Evolutionary conservation across 2,888 invertebrate species (phyloP).

Genomic region (Rhagonycha lutea): DNA sequence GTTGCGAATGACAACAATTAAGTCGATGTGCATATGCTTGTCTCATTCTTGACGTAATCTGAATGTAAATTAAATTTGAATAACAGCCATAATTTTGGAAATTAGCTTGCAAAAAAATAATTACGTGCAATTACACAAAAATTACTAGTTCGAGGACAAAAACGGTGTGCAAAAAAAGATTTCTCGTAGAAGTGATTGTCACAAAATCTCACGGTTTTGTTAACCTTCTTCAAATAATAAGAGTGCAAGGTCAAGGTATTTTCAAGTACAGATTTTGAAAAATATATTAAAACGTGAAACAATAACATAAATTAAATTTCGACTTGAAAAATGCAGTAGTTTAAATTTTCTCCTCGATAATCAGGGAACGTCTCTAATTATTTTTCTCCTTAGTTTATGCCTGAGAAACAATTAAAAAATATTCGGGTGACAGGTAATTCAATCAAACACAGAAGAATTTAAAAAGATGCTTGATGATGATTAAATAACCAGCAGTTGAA

Average conservation of each 20-base stretch:
- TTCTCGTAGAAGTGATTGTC: conserved; percentile 6
- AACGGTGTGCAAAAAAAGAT: neutral
- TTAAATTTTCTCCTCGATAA: too few relatives aligned
- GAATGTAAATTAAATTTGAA: neutral
- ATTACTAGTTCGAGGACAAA: neutral
- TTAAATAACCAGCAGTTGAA: too few relatives aligned
- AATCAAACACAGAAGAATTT: too few relatives aligned
- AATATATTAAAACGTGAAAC: neutral
- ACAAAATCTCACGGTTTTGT: conserved; percentile 22
- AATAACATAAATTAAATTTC: neutral
- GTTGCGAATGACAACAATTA: neutral
- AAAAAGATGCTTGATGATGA: too few relatives aligned
- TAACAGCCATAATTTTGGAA: neutral
- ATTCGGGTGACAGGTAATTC: too few relatives aligned
- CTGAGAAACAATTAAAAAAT: too few relatives aligned
- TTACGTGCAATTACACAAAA: neutral
- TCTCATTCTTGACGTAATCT: neutral
- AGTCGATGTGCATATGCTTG: neutral
- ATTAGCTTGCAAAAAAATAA: neutral
- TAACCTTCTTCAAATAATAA: conserved; percentile 14
- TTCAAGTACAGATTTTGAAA: neutral
- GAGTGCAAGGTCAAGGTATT: conserved; percentile 18
- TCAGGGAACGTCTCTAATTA: too few relatives aligned
- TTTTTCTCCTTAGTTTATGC: too few relatives aligned
- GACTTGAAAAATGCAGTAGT: too few relatives aligned